A percentile compares a stretch with the other conserved stretches of the same genome.
Evolutionary conservation across 2,113 vertebrate genomes (phyloP).

Genomic region (Cygnus buccinator): DNA sequence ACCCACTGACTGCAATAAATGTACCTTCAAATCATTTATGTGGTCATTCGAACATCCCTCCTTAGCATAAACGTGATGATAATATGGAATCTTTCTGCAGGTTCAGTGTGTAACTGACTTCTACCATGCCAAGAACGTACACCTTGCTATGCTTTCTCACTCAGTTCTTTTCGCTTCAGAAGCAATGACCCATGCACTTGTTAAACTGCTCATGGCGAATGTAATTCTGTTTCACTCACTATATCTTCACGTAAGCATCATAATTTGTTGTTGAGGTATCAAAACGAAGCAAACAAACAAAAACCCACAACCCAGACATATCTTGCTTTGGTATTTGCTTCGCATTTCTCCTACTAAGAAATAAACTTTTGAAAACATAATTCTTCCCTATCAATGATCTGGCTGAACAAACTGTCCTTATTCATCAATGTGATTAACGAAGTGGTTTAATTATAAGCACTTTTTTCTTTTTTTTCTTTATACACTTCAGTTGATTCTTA

Average conservation of each 20-base stretch:
- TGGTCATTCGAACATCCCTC: conserved; percentile 55
- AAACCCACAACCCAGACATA: neutral
- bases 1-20: conserved; percentile 70
- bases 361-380: neutral
- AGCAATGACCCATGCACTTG: neutral
- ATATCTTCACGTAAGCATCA: neutral
- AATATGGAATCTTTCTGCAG: conserved; percentile 21
- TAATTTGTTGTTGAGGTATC: neutral
- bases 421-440: neutral
- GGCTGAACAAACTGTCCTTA: neutral
- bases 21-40: conserved; percentile 64
- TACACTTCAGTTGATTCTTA: neutral
- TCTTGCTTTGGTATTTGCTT: neutral
- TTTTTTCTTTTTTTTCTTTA: neutral
- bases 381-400: neutral
- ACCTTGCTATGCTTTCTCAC: neutral
- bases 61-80: conserved; percentile 40
- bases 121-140: neutral
- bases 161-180: neutral
- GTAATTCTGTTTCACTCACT: neutral
- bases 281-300: neutral
- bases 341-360: neutral
- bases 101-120: neutral
- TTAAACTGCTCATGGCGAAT: conserved; percentile 49
- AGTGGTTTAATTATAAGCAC: neutral